Conservation (phyloP, 1,140 invertebrate genomes). For the Scaptomyza montana region DNA sequence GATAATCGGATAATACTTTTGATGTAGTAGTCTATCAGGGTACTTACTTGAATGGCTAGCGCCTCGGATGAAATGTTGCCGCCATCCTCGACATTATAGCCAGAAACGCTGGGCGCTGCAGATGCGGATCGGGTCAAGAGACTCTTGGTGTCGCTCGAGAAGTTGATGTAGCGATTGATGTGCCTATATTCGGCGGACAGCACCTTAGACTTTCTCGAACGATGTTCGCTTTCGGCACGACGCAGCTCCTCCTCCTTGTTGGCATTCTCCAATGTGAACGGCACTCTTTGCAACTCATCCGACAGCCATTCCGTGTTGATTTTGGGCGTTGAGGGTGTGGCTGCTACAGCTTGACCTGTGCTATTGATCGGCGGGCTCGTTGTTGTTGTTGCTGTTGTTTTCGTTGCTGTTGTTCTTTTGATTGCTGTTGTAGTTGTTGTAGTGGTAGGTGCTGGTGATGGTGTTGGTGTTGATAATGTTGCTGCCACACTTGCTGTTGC, state of each 20-base stretch:
- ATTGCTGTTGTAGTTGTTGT: background rate
- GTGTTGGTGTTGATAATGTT: constrained; percentile 1
- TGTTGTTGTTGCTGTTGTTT: constrained; percentile 15
- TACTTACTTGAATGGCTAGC: constrained; percentile 69
- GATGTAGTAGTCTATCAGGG: no score
- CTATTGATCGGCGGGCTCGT: constrained; percentile 24
- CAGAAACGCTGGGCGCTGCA: constrained; percentile 56
- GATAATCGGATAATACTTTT: background rate
- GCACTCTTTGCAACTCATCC: constrained; percentile 63
- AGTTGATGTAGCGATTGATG: constrained; percentile 82
- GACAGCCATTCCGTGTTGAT: constrained; percentile 68
- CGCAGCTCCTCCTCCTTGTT: constrained; percentile 77
- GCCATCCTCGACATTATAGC: constrained; percentile 59
- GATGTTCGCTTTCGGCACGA: constrained; percentile 72
- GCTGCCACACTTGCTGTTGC: constrained; percentile 2
- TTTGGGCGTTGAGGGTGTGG: constrained; percentile 68
- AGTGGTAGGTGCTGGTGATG: constrained; percentile 1
- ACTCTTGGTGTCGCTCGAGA: constrained; percentile 77
- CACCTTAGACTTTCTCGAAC: constrained; percentile 77
- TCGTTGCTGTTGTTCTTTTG: background rate
- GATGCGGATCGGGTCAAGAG: constrained; percentile 72
- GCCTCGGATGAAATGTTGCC: constrained; percentile 80
- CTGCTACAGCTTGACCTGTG: constrained; percentile 20
- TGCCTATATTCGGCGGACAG: constrained; percentile 79
- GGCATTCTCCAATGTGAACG: constrained; percentile 77